Evolutionary conservation across 2,888 invertebrate species (phyloP).

Genomic region (Agapostemon virescens): DNA sequence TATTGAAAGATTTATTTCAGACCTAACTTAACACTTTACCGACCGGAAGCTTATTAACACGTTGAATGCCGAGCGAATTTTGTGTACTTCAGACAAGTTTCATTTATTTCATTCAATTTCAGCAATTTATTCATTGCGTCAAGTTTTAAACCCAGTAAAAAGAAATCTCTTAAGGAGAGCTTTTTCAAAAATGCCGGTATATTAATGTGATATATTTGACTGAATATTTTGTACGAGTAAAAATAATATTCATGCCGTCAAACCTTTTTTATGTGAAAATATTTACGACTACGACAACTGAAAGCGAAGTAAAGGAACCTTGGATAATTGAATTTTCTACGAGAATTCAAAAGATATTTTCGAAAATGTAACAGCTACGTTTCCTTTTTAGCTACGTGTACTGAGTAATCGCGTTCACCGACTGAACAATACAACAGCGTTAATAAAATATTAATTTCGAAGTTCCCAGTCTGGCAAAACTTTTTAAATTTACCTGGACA

Average conservation of each 20-base stretch:
- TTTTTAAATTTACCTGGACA: slow-evolving; percentile 83
- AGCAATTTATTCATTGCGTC: neutral
- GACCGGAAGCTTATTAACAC: too few relatives aligned
- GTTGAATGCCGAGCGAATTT: too few relatives aligned
- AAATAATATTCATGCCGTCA: neutral
- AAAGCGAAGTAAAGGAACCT: neutral
- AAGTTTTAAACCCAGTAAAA: neutral
- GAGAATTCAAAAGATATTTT: neutral
- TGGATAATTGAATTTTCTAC: slow-evolving; percentile 3
- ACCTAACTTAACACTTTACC: too few relatives aligned
- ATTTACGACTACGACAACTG: neutral
- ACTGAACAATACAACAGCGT: neutral
- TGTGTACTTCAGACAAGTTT: too few relatives aligned
- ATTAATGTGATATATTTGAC: neutral
- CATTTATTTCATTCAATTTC: too few relatives aligned
- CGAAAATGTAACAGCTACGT: neutral
- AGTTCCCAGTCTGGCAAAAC: neutral
- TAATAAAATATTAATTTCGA: slow-evolving; percentile 20
- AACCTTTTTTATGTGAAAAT: neutral
- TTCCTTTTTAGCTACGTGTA: neutral
- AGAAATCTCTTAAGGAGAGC: neutral
- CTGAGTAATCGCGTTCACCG: neutral
- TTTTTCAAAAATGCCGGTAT: neutral
- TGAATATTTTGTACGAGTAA: neutral
- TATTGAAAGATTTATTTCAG: too few relatives aligned